A percentile compares a stretch with the other conserved stretches of the same genome.
Evolutionary conservation across 1,140 invertebrate genomes (phyloP).

Genomic region (Atta cephalotes): DNA sequence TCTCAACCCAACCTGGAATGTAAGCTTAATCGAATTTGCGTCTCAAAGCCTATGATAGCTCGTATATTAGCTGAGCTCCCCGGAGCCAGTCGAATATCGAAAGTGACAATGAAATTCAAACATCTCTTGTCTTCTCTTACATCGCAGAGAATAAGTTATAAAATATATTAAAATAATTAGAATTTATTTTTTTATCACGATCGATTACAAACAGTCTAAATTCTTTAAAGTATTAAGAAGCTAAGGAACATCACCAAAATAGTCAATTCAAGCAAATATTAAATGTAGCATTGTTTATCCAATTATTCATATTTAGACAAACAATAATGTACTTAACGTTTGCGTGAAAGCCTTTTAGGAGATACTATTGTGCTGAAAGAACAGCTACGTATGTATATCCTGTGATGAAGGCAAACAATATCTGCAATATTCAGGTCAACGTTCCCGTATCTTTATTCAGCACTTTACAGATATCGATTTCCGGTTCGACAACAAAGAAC

Average conservation of each 20-base stretch:
- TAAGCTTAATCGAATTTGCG: slow-evolving; percentile 69
- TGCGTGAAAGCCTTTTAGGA: neutral
- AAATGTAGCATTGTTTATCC: neutral
- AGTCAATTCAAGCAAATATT: neutral
- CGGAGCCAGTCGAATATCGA: slow-evolving; percentile 13
- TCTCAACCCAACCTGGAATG: slow-evolving; percentile 35
- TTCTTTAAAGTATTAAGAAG: neutral
- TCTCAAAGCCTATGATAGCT: slow-evolving; percentile 39
- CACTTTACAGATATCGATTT: slow-evolving; percentile 41
- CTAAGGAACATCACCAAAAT: neutral
- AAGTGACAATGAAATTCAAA: slow-evolving; percentile 44
- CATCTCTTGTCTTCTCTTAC: neutral
- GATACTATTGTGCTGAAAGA: neutral
- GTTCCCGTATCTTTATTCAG: slow-evolving; percentile 48
- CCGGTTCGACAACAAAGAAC: neutral
- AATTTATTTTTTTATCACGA: neutral
- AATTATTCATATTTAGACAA: slow-evolving; percentile 28
- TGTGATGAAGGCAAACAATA: slow-evolving; percentile 39
- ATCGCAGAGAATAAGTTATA: neutral
- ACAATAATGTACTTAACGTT: slow-evolving; percentile 18
- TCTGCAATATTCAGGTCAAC: slow-evolving; percentile 57
- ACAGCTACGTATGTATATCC: neutral
- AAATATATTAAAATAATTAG: neutral
- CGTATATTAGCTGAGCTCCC: slow-evolving; percentile 32
- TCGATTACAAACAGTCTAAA: neutral